Base-by-base conservation (phyloP, 2,888 invertebrate species). In the Nemotelus nigrinus region DNA sequence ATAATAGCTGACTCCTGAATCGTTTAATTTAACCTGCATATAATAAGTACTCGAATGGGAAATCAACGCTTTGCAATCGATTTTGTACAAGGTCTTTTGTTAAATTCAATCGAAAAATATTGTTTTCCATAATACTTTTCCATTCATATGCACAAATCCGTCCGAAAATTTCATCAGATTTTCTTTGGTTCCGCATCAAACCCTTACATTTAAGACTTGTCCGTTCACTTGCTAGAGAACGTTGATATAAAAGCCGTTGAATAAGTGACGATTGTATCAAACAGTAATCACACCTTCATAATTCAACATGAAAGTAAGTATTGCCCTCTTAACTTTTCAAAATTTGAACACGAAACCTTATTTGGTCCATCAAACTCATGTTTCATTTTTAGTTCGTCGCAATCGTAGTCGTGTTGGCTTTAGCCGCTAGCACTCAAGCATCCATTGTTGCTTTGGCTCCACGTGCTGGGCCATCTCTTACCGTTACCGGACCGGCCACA, bases 321-420 rank as follows among this genome's bases (percentile, higher is more conserved):
- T 45, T 6, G 7, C 5, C 4, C 39, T 7, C 2, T 7, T 3
- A 65, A 65, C 4, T 8, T 8, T 3, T 8, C n/a, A 44, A 45
- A n/a, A 43, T 25, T 44, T 44, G 8, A 45, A n/a, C 3, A 63
- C 63, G 4, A 63, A 25, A 25, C 25, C 25, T 25, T 25, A 25
- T 25, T 63, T 43, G n/a, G n/a, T 45, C 47, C 8, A 65, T 8
- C 6, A 6, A n/a, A n/a, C 5, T 25, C 8, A 53, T 45, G 48
- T 50, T 68, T 50, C 50, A 50, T 25, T 80, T 81, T 3, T 80
- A 83, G 84, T 84, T 84, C 83, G 82, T 81, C 77, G 76, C 81
- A 81, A 82, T 81, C 83, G 83, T 83, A 83, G 83, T 83, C 82
- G 82, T 84, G 82, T 84, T 83, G 82, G 83, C 82, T 58, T 74